A percentile compares a stretch with the other conserved stretches of the same genome.
These are phyloP conservation scores for Apeira syringaria DNA, from an alignment of 2,888 invertebrate genomes.

Conservation along the genomic window DNA sequence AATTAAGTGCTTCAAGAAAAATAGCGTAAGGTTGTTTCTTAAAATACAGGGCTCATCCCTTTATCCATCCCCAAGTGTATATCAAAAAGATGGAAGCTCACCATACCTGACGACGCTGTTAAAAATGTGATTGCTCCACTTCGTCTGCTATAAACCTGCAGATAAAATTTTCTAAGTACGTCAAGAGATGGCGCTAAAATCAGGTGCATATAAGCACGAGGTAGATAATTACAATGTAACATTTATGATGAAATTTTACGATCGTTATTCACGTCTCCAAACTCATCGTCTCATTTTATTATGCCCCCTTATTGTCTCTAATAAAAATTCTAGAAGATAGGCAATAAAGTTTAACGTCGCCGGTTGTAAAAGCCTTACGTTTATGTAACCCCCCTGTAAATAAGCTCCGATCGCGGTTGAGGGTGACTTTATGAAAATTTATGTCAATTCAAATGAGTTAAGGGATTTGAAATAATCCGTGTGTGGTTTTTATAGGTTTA, in stretches of 20 bases:
- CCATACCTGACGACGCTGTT: not conserved
- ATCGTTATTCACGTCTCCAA: conserved; percentile 35
- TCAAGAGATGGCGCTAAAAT: conserved; percentile 4
- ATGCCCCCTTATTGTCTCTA: conserved; percentile 70
- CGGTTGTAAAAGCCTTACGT: conserved; percentile 48
- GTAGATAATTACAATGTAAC: conserved; percentile 32
- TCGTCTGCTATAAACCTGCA: conserved; percentile 17
- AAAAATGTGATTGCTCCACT: not conserved
- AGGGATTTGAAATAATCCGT: conserved; percentile 10
- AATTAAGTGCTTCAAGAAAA: not conserved
- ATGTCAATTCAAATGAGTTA: conserved; percentile 17
- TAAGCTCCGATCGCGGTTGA: conserved; percentile 40
- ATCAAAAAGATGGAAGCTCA: not conserved
- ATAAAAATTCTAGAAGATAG: conserved; percentile 71
- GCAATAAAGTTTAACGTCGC: conserved; percentile 64
- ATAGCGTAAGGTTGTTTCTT: not conserved
- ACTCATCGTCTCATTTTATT: conserved; percentile 62
- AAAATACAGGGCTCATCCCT: too few relatives aligned
- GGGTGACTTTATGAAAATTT: conserved; percentile 20
- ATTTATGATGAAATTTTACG: conserved; percentile 39
- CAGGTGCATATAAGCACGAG: conserved; percentile 24
- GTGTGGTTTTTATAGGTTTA: conserved; percentile 10
- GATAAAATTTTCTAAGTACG: conserved; percentile 24
- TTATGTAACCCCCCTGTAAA: conserved; percentile 46
- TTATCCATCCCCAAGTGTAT: too few relatives aligned